Evolutionary conservation across 2,113 vertebrate species (phyloP).

Genomic region (Cardinalis cardinalis): DNA sequence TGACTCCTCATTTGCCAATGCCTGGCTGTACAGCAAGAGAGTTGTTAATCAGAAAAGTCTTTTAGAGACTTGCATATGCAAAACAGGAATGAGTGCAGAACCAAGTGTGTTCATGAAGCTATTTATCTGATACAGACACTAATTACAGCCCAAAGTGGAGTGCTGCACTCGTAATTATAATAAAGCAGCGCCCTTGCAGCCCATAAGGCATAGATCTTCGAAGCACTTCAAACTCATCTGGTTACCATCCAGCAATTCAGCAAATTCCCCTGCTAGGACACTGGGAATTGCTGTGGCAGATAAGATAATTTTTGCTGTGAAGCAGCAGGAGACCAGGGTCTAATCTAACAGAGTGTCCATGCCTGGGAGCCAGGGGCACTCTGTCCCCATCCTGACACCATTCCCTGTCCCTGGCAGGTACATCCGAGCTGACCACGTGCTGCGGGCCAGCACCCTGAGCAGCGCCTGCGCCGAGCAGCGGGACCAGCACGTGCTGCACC

Average conservation of each 20-base stretch:
- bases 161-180: background rate
- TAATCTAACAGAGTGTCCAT: accelerated
- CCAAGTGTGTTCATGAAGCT: conserved; percentile 17
- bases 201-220: conserved; percentile 28
- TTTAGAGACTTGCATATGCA: background rate
- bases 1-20: background rate
- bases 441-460: conserved; percentile 75
- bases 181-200: conserved; percentile 4
- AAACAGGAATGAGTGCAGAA: background rate
- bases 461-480: conserved; percentile 76
- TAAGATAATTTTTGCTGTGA: background rate
- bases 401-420: conserved; percentile 65
- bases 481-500: conserved; percentile 76
- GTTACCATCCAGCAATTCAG: background rate
- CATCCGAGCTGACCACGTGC: conserved; percentile 78
- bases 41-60: conserved; percentile 15
- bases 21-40: background rate
- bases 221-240: background rate
- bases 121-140: conserved; percentile 45
- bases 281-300: background rate
- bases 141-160: conserved; percentile 9
- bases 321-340: background rate
- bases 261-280: background rate
- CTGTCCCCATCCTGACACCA: accelerated
- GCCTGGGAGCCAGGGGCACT: background rate